Conservation (phyloP, 2,113 vertebrate genomes). For the Burhinus bistriatus region DNA sequence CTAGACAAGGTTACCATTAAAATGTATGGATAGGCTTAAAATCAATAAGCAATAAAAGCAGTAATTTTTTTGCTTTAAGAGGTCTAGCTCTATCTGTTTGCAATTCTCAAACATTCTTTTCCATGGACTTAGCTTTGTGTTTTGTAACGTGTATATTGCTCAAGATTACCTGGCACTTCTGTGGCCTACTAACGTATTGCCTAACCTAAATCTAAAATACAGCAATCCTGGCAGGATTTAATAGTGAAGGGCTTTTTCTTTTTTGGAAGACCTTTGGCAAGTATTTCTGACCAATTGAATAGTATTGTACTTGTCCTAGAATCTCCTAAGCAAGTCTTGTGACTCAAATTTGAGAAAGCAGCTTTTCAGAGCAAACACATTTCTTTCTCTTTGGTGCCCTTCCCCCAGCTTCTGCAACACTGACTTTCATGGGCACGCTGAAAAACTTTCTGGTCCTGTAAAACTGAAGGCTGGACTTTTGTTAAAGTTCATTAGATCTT, state of each 20-base stretch:
- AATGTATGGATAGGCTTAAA: background rate
- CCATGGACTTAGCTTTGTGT: background rate
- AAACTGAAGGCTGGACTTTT: background rate
- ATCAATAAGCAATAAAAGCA: background rate
- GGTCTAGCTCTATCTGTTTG: background rate
- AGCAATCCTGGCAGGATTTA: conserved; percentile 1
- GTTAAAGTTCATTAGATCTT: background rate
- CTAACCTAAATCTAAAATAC: background rate
- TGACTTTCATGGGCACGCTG: background rate
- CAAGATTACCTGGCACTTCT: background rate
- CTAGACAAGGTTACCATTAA: background rate
- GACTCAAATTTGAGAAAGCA: conserved; percentile 53
- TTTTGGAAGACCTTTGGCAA: background rate
- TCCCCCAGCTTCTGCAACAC: background rate
- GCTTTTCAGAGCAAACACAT: conserved; percentile 30
- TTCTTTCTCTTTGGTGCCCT: background rate
- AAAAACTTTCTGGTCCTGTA: background rate
- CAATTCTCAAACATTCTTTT: background rate
- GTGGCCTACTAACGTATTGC: background rate
- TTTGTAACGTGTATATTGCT: background rate
- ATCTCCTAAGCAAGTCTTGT: conserved; percentile 56
- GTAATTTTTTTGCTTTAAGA: background rate
- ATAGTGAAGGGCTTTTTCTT: background rate
- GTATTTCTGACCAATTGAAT: background rate
- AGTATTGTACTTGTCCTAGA: conserved; percentile 48